Evolutionary conservation across 2,113 vertebrate genomes (phyloP), one percentile per base, ranked within the genome.

Genomic region (Seriola aureovittata): DNA sequence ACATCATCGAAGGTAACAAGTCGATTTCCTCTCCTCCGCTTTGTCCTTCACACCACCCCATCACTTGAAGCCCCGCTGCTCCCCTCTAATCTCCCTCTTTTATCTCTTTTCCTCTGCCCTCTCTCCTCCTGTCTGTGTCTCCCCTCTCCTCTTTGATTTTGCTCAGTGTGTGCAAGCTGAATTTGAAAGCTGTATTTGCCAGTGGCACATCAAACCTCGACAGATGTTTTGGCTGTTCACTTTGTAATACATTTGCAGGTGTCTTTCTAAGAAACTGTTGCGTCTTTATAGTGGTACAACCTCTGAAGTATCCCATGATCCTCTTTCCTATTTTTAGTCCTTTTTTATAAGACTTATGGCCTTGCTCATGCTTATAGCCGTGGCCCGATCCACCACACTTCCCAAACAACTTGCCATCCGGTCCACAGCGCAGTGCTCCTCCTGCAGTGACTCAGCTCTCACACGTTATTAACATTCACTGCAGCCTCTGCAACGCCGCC

Each of bases 1-100:
- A 99, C 90, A 99, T 99, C 73, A 99, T 99, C 21, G 98, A 99
- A 98, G 98, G 98, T 99, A 94, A 88, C 81, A 75, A 69, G 82
- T 81, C 71, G 34, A 81, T 89, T 84, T 80, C 48, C 21, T 72
- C 84, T 75, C 71, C 66, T 81, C 59, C 50, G 38, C 73, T 72
- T 82, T 89, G 81, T 88, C 92, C 89, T 91, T 91, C 87, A 77
- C 58, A 19, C 87, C 89, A 86, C 79, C 84, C 71, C 78, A 62
- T 82, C 80, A 70, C 64, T 54, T 3, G 0, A 23, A 71, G 60
- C 48, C 57, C 73, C 0, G 4, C 64, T 52, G 52, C 69, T 48
- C 71, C 54, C 68, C 32, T 42, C 19, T 82, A 86, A 87, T 85
- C 83, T 66, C 63, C 36, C 58, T 71, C 79, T 82, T 86, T 85